These are phyloP conservation scores for Campylomormyrus numenius DNA, from an alignment of 2,113 vertebrate species.

Conservation along the genomic window DNA sequence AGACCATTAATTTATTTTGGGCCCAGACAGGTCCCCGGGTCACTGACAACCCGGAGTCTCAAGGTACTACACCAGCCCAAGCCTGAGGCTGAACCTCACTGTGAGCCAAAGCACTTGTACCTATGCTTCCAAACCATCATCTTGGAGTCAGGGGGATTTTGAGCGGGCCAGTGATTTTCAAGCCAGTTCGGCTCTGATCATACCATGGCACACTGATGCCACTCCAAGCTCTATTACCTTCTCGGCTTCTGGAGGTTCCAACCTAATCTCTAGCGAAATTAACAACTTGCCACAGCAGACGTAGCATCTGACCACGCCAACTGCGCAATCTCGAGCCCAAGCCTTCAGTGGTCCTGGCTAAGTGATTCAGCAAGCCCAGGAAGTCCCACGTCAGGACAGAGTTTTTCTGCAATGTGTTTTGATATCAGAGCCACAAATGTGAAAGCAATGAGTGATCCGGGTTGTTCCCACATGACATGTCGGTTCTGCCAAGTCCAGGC, in stretches of 20 bases:
- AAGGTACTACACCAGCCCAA: not conserved
- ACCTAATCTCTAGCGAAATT: not conserved
- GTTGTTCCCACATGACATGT: not conserved
- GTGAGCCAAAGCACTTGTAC: not conserved
- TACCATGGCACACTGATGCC: not conserved
- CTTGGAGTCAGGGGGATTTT: not conserved
- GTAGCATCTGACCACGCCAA: not conserved
- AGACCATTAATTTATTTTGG: not conserved
- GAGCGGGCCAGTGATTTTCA: not conserved
- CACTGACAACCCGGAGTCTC: not conserved
- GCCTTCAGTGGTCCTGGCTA: not conserved
- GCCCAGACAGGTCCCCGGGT: not conserved
- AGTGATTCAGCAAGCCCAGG: not conserved
- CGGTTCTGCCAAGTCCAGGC: conserved; percentile 24
- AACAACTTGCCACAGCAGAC: not conserved
- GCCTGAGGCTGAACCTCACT: not conserved
- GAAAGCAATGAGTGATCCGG: not conserved
- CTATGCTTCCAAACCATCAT: not conserved
- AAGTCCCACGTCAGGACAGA: not conserved
- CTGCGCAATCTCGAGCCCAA: not conserved
- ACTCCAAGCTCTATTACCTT: not conserved
- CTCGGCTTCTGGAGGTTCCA: not conserved
- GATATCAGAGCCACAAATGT: not conserved
- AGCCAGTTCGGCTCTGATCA: not conserved
- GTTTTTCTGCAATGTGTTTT: not conserved